Evolutionary conservation across 2,113 vertebrate genomes (phyloP), one percentile per base, ranked within the genome.

Genomic region (Tychaedon coryphoeus): DNA sequence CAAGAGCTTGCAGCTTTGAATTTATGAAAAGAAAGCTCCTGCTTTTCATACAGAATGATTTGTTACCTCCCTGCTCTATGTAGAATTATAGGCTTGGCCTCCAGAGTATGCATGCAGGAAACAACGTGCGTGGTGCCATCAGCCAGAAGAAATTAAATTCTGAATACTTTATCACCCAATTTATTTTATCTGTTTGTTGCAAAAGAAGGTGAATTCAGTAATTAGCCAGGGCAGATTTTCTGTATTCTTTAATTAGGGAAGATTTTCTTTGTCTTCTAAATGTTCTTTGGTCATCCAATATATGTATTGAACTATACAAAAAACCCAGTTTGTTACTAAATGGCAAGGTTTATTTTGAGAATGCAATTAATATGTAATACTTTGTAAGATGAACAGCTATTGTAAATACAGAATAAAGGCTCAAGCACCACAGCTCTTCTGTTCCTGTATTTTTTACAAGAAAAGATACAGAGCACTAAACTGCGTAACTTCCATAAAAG

Each of bases 271-370:
- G 24, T 69, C 42, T 20, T 76, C 29, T 38, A 38, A 70, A 64
- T 40, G 36, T 82, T 54, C 26, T 79, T 65, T 73, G 23, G 19
- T 92, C 25, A 45, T 77, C 28, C 34, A 80, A 10, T 33, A 25
- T 4, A 75, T 14, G 15, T 60, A 88, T 40, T 42, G 74, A n/a
- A 65, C 50, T 92, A 26, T 69, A 79, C 23, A 75, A 90, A 85
- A 36, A 0, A 1, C 6, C 40, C 47, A 2, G 3, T 82, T 82
- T 83, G 34, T 80, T 94, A 93, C 86, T 88, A 79, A 97, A 95
- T 66, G 42, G 78, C 38, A 95, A 93, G 58, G 50, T 94, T 95
- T 96, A 91, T 94, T 95, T 95, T 94, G 54, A 85, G 71, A 93
- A 94, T 76, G 58, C 33, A 94, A 38, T 85, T 80, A 88, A 31